These are phyloP conservation scores for Alethe diademata DNA, from an alignment of 2,113 vertebrate genomes.

Conservation along the genomic window DNA sequence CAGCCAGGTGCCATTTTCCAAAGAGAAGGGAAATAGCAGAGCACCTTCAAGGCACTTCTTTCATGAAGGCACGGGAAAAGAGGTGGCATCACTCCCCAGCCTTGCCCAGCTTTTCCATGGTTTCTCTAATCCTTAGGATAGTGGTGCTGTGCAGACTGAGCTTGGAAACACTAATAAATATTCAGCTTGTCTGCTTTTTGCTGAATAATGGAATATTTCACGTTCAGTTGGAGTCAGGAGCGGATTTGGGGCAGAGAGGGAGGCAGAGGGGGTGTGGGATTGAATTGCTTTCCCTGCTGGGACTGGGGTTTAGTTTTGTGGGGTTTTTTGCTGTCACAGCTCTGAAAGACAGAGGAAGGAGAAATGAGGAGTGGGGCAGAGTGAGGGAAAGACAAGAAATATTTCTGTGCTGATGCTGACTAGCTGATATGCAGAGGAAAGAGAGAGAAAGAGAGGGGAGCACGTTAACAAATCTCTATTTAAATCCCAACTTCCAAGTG, in stretches of 20 bases:
- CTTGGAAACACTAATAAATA: not conserved
- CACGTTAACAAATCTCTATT: not conserved
- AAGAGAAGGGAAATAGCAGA: not conserved
- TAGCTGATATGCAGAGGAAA: not conserved
- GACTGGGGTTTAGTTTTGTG: not conserved
- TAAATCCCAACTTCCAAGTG: slow-evolving; percentile 53
- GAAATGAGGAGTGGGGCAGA: not conserved
- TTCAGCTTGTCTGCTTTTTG: not conserved
- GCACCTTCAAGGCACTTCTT: not conserved
- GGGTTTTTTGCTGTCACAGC: not conserved
- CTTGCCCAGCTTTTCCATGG: not conserved
- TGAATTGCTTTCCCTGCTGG: not conserved
- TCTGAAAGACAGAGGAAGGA: not conserved
- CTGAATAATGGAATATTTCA: not conserved
- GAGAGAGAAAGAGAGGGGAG: not conserved
- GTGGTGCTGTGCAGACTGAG: not conserved
- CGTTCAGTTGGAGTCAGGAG: not conserved
- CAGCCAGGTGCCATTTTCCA: not conserved
- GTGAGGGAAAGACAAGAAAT: not conserved
- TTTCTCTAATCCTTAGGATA: not conserved
- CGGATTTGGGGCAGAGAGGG: not conserved
- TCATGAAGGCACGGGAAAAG: not conserved
- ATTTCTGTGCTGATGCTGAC: not conserved
- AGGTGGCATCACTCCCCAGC: not conserved
- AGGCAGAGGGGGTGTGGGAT: not conserved